Percentiles rank a stretch among this genome's conserved stretches.
These are phyloP conservation scores for Orthosia cruda DNA, from an alignment of 2,888 invertebrate genomes.

Conservation along the genomic window DNA sequence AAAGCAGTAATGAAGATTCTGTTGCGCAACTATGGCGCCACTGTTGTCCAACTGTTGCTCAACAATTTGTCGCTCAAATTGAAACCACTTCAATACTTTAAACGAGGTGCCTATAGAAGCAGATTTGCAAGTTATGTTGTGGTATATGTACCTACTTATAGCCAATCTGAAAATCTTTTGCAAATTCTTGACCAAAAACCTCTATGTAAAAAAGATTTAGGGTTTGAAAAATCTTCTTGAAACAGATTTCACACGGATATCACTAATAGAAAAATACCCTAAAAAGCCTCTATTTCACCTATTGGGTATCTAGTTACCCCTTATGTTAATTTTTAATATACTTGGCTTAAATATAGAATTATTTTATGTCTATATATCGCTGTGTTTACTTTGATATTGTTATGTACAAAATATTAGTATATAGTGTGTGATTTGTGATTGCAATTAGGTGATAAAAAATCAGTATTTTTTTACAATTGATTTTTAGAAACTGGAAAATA, in stretches of 20 bases:
- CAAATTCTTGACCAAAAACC: constrained; percentile 3
- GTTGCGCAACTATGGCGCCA: background rate
- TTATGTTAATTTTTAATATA: constrained; percentile 13
- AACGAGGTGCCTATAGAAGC: constrained; percentile 40
- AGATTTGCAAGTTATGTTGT: constrained; percentile 8
- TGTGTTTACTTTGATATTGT: constrained; percentile 42
- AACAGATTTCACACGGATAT: background rate
- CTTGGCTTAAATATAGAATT: constrained; percentile 46
- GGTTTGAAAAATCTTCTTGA: background rate
- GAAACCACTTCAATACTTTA: constrained; percentile 3
- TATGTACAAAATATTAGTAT: constrained; percentile 46
- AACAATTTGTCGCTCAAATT: constrained; percentile 28
- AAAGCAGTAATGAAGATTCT: too few relatives aligned
- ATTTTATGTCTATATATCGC: constrained; percentile 37
- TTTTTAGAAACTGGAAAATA: background rate
- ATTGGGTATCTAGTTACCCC: constrained; percentile 4
- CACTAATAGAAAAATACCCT: too few relatives aligned
- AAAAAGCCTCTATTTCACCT: background rate
- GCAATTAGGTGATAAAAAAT: constrained; percentile 35
- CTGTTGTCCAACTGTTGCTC: constrained; percentile 1
- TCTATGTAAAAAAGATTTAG: background rate
- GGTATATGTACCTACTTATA: background rate
- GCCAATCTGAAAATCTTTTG: constrained; percentile 1
- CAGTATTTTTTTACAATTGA: constrained; percentile 36
- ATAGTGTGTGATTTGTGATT: constrained; percentile 54